Evolutionary conservation across 53 echinoderm and acorn worm genomes (phyloP).

Genomic region (Apostichopus leukothele): DNA sequence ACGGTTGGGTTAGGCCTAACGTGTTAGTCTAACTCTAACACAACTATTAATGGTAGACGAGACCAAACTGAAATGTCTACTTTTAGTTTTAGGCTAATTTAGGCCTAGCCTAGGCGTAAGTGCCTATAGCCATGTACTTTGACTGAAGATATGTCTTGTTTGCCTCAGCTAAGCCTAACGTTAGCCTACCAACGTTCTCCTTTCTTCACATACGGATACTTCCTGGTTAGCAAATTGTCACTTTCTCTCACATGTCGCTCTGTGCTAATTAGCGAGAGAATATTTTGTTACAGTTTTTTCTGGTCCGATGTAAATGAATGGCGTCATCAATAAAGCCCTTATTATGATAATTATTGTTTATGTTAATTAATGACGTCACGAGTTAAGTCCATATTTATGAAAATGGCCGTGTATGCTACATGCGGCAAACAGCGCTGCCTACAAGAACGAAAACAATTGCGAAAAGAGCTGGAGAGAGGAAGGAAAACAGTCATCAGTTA

Average conservation of each 20-base stretch:
- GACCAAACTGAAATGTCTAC: too few relatives aligned
- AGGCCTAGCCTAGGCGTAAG: too few relatives aligned
- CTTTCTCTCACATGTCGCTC: not conserved
- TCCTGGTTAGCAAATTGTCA: too few relatives aligned
- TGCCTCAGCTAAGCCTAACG: too few relatives aligned
- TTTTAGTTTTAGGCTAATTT: too few relatives aligned
- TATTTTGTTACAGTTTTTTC: conserved; percentile 15
- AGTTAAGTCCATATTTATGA: conserved; percentile 83
- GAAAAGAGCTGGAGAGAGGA: conserved; percentile 99
- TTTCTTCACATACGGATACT: too few relatives aligned
- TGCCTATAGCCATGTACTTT: too few relatives aligned
- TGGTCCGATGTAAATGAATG: conserved; percentile 22
- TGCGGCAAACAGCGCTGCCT: conserved; percentile 96
- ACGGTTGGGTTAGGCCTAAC: too few relatives aligned
- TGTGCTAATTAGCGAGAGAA: conserved; percentile 33
- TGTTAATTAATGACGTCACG: conserved; percentile 56
- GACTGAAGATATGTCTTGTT: too few relatives aligned
- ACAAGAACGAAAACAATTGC: conserved; percentile 99
- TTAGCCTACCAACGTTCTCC: too few relatives aligned
- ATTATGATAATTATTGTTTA: conserved; percentile 50
- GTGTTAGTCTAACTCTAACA: too few relatives aligned
- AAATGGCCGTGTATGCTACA: conserved; percentile 93
- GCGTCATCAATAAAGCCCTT: conserved; percentile 45
- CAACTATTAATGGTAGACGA: too few relatives aligned
- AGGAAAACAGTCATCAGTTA: conserved; percentile 94